Percentiles rank a stretch among this genome's conserved stretches.
These are phyloP conservation scores for Nannoperca australis DNA, from an alignment of 2,797 vertebrate species.

Conservation along the genomic window DNA sequence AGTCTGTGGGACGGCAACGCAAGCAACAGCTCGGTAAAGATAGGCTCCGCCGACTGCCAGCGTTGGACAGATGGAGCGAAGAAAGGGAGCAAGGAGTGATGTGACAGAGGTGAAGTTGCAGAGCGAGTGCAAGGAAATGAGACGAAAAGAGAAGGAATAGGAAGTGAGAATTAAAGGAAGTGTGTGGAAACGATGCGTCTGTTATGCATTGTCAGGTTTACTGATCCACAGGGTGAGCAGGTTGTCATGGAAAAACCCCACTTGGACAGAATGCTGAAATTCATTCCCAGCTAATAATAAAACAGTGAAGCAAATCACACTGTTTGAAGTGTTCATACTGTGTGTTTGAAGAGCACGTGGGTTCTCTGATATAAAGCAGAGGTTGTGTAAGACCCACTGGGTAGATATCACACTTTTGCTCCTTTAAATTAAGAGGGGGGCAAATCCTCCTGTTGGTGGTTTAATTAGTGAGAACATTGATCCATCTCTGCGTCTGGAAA, in stretches of 20 bases:
- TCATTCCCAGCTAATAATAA: slow-evolving; percentile 12
- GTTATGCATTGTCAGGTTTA: slow-evolving; percentile 19
- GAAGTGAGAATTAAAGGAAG: slow-evolving; percentile 61
- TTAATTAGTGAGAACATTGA: slow-evolving; percentile 13
- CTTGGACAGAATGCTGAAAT: background rate
- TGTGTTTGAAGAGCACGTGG: slow-evolving; percentile 9
- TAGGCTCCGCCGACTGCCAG: slow-evolving; percentile 65
- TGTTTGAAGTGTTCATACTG: slow-evolving; percentile 22
- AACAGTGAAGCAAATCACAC: slow-evolving; percentile 20
- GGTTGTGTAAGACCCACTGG: background rate
- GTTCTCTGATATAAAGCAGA: slow-evolving; percentile 19
- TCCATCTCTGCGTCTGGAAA: background rate
- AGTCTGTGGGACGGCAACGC: slow-evolving; percentile 58
- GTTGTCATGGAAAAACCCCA: slow-evolving; percentile 33
- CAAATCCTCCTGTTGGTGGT: background rate
- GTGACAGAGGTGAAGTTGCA: slow-evolving; percentile 73
- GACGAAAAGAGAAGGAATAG: slow-evolving; percentile 47
- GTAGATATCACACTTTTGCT: background rate
- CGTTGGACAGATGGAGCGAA: slow-evolving; percentile 76
- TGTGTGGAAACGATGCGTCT: slow-evolving; percentile 45
- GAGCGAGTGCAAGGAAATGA: slow-evolving; percentile 62
- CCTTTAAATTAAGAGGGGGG: background rate
- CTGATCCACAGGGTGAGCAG: slow-evolving; percentile 34
- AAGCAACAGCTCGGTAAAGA: slow-evolving; percentile 79
- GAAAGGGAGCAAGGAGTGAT: slow-evolving; percentile 64